A percentile compares a stretch with the other conserved stretches of the same genome.
Evolutionary conservation across 2,888 invertebrate species (phyloP).

Genomic region (Tetropium fuscum): DNA sequence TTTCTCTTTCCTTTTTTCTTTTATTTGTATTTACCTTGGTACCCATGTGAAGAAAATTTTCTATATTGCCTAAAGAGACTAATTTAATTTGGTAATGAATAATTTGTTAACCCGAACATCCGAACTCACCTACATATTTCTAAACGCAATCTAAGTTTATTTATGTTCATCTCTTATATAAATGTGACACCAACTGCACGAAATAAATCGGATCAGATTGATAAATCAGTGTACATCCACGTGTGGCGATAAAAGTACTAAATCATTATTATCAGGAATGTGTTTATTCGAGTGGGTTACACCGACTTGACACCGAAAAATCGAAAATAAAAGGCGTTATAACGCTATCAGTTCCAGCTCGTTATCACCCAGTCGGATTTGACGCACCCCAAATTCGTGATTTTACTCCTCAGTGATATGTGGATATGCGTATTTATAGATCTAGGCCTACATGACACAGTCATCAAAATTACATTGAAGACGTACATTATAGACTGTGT

Average conservation of each 20-base stretch:
- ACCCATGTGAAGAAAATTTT: too few relatives aligned
- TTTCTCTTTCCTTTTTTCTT: too few relatives aligned
- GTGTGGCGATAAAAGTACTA: conserved; percentile 29
- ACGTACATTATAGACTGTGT: too few relatives aligned
- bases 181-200: background rate
- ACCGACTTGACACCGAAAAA: conserved; percentile 38
- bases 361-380: conserved; percentile 31
- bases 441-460: too few relatives aligned
- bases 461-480: too few relatives aligned
- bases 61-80: too few relatives aligned
- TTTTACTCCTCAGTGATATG: conserved; percentile 5
- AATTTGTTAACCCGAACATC: too few relatives aligned
- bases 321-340: conserved; percentile 41
- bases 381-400: conserved; percentile 35
- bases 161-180: too few relatives aligned
- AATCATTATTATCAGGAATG: conserved; percentile 37
- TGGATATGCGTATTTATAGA: conserved; percentile 4
- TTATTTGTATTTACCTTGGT: too few relatives aligned
- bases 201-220: conserved; percentile 25
- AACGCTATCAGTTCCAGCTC: conserved; percentile 43
- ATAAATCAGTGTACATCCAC: conserved; percentile 35
- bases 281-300: conserved; percentile 40
- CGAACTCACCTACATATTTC: too few relatives aligned
- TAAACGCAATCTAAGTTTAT: too few relatives aligned
- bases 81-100: too few relatives aligned